Conservation (phyloP, 2,113 vertebrate genomes). For the Cyanoderma ruficeps region DNA sequence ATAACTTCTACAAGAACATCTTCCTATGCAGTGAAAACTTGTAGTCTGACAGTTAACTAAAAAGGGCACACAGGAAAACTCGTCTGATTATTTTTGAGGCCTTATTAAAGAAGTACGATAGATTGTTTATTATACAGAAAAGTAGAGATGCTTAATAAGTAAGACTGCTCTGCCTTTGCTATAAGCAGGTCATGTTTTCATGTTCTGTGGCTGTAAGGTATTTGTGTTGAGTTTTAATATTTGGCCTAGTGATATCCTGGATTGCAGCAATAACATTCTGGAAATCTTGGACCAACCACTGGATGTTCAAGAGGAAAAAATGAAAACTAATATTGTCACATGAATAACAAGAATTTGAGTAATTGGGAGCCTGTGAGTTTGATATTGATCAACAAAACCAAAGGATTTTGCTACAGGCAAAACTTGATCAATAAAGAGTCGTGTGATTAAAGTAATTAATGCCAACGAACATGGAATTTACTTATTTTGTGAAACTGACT, state of each 20-base stretch:
- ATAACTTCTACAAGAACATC: background rate
- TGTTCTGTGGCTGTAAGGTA: background rate
- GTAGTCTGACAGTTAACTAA: background rate
- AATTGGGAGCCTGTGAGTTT: background rate
- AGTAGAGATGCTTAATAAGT: background rate
- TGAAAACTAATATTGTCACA: background rate
- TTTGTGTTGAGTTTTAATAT: background rate
- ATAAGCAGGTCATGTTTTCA: background rate
- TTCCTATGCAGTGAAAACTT: background rate
- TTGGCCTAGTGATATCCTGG: background rate
- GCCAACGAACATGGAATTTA: background rate
- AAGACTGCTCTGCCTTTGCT: background rate
- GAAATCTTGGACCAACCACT: background rate
- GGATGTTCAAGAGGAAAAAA: background rate
- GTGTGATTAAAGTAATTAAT: background rate
- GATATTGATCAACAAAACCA: background rate
- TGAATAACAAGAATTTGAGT: background rate
- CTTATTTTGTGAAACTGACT: background rate
- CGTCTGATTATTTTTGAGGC: background rate
- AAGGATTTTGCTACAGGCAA: background rate
- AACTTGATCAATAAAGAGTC: background rate
- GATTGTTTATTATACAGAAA: background rate
- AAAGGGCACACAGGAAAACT: background rate
- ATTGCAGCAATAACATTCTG: background rate
- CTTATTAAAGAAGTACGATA: background rate